Conservation (phyloP, 2,113 vertebrate genomes). For the Numenius arquata region DNA sequence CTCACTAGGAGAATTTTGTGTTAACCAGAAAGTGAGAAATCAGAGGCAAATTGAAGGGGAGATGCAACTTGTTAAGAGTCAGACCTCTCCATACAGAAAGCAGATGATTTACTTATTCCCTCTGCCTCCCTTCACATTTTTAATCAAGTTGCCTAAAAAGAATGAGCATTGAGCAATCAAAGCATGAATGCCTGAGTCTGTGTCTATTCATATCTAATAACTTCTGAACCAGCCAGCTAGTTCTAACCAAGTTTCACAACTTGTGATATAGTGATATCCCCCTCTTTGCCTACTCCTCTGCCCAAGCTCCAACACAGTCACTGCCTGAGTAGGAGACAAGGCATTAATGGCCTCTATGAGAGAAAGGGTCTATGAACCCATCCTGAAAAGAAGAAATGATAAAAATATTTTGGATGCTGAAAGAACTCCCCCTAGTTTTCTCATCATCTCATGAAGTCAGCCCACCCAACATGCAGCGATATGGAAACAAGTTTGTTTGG, state of each 20-base stretch:
- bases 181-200: not conserved
- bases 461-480: not conserved
- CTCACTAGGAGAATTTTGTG: not conserved
- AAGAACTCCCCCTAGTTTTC: not conserved
- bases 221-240: not conserved
- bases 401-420: not conserved
- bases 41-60: not conserved
- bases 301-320: not conserved
- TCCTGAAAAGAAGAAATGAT: not conserved
- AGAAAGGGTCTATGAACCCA: not conserved
- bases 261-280: not conserved
- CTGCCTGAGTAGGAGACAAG: not conserved
- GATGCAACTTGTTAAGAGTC: not conserved
- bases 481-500: not conserved
- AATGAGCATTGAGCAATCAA: not conserved
- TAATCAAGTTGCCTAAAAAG: not conserved
- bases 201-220: not conserved
- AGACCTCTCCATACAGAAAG: not conserved
- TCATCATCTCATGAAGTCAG: not conserved
- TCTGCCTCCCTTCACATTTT: not conserved
- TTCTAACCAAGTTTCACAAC: not conserved
- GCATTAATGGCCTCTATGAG: not conserved
- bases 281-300: not conserved
- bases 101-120: not conserved
- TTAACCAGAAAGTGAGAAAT: not conserved